These are phyloP conservation scores for Acrobasis repandana DNA, from an alignment of 2,888 invertebrate genomes.

Conservation along the genomic window DNA sequence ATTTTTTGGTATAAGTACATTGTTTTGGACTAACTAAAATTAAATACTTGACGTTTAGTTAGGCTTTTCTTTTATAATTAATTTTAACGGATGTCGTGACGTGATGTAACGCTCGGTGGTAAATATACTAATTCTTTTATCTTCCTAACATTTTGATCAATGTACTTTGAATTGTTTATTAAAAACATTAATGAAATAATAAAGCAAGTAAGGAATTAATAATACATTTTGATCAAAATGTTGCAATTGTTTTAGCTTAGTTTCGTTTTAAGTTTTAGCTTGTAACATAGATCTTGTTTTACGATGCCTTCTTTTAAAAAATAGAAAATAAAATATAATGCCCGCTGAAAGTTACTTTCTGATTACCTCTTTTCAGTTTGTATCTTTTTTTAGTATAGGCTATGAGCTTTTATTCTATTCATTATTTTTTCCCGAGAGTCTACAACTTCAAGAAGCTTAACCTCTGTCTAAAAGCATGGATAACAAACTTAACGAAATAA, in stretches of 20 bases:
- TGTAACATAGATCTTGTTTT: not conserved
- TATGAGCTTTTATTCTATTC: too few relatives aligned
- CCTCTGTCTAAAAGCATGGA: too few relatives aligned
- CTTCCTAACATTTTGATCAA: slow-evolving; percentile 29
- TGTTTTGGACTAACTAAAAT: too few relatives aligned
- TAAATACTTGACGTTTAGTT: too few relatives aligned
- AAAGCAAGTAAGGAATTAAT: not conserved
- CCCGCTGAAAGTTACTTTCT: too few relatives aligned
- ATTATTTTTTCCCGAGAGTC: too few relatives aligned
- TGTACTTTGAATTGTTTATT: not conserved
- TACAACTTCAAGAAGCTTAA: too few relatives aligned
- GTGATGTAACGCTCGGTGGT: slow-evolving; percentile 32
- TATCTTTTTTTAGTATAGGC: too few relatives aligned
- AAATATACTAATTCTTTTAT: slow-evolving; percentile 29
- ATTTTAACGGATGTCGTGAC: slow-evolving; percentile 26
- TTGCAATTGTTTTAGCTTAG: slow-evolving; percentile 14
- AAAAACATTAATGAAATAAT: not conserved
- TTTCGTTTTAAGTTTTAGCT: slow-evolving; percentile 19
- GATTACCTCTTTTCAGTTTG: too few relatives aligned
- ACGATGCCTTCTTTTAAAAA: not conserved
- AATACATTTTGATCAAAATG: slow-evolving; percentile 28
- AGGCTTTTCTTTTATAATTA: too few relatives aligned
- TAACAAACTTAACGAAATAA: too few relatives aligned
- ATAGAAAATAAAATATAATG: not conserved
- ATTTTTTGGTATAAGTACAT: too few relatives aligned